Percentiles rank a stretch among this genome's conserved stretches.
Evolutionary conservation across 1,140 invertebrate species (phyloP).

Genomic region (Cotesia vestalis): DNA sequence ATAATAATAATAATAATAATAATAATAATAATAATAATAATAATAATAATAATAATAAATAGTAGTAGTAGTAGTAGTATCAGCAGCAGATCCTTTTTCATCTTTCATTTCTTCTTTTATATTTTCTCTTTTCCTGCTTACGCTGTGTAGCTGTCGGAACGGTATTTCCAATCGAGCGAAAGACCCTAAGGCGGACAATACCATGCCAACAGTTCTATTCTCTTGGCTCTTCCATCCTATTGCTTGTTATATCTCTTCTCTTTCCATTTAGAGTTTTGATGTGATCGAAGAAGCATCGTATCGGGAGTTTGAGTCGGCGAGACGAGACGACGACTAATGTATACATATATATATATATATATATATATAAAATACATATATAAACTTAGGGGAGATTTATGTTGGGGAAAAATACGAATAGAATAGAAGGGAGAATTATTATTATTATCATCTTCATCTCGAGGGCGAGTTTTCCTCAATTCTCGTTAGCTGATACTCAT

Average conservation of each 20-base stretch:
- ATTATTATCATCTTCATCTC: no score
- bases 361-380: no score
- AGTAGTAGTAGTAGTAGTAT: no score
- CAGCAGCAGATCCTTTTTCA: not conserved
- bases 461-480: not conserved
- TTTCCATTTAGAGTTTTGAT: no score
- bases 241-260: no score
- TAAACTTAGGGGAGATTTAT: constrained; percentile 15
- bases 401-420: constrained; percentile 11
- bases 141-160: not conserved
- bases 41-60: no score
- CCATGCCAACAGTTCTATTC: not conserved
- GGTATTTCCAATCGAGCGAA: constrained; percentile 25
- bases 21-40: no score
- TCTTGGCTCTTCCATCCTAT: not conserved
- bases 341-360: no score
- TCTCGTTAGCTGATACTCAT: no score
- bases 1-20: no score
- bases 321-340: no score
- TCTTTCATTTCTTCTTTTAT: constrained; percentile 27
- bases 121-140: constrained; percentile 14
- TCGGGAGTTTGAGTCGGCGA: not conserved
- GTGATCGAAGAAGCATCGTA: constrained; percentile 13
- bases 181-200: constrained; percentile 22
- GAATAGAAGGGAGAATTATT: not conserved